phyloP scores from a whole-genome alignment of 2,888 invertebrate genomes.

The Pseudanteris insignis region DNA sequence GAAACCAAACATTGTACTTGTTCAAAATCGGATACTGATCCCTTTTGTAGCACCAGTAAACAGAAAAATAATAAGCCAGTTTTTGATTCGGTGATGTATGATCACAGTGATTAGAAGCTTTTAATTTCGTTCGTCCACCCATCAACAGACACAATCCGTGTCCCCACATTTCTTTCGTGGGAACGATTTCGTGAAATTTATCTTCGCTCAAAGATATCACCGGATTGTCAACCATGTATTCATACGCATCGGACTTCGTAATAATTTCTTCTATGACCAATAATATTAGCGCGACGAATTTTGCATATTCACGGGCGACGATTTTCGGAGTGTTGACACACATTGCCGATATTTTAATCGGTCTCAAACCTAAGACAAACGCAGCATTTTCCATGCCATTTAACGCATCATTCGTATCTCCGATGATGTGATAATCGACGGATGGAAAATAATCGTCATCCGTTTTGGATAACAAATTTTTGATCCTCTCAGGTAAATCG shows the following conservation, averaged over 20 bases:
- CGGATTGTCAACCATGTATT: constrained; percentile 48
- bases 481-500: constrained; percentile 58
- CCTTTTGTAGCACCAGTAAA: constrained; percentile 59
- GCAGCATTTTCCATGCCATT: constrained; percentile 50
- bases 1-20: constrained; percentile 55
- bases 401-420: constrained; percentile 51
- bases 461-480: constrained; percentile 16
- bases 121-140: constrained; percentile 74
- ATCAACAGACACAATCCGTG: constrained; percentile 68
- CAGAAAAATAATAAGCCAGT: constrained; percentile 68
- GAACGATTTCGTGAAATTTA: constrained; percentile 52
- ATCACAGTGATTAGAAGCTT: constrained; percentile 65
- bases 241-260: constrained; percentile 50
- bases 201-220: constrained; percentile 50
- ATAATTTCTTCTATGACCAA: constrained; percentile 53
- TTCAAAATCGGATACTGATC: constrained; percentile 53
- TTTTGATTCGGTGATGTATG: constrained; percentile 75
- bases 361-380: constrained; percentile 49
- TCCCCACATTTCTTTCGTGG: constrained; percentile 53
- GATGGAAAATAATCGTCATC: constrained; percentile 49
- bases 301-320: constrained; percentile 49
- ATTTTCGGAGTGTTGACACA: constrained; percentile 42
- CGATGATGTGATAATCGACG: constrained; percentile 50
- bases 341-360: constrained; percentile 49
- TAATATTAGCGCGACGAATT: constrained; percentile 52